Base-by-base conservation (phyloP, 2,113 vertebrate species). In the Tichodroma muraria region DNA sequence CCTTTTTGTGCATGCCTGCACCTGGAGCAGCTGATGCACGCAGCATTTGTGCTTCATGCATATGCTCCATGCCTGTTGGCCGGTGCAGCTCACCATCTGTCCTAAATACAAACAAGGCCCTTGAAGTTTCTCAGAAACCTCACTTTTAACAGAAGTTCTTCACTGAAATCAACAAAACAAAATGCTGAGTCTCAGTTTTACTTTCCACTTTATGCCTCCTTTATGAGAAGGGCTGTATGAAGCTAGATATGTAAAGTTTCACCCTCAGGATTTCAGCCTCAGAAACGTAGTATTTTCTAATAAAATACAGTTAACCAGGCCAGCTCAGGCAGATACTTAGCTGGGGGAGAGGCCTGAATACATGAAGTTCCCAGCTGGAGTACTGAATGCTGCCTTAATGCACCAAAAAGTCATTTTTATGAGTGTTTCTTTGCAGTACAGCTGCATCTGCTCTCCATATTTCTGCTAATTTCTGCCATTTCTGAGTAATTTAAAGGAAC, bases 361-460 rank as follows among this genome's bases (percentile, higher is more conserved):
- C 77, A 54, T 31, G 11, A 47, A 66, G 56, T 70, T 90, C 92
- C 88, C 95, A 96, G 59, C 66, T 72, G 71, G 65, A 80, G n/a
- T 27, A 85, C 71, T 69, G 89, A 91, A 50, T 27, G 47, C 35
- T 93, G 88, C 76, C 82, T 92, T 88, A 80, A 86, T 4, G 4
- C 79, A 90, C 35, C 69, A 84, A 88, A 45, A 93, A 92, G 53
- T 88, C 9, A 70, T 89, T 95, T 97, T 94, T 79, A 94, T 88
- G 76, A 96, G 89, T 0, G 0, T 91, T 95, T 64, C 47, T 86
- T 89, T 81, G 61, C 94, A 72, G 65, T 76, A 69, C 85, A 91
- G 82, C 93, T 95, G 95, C 97, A 97, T 96, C 94, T 97, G 94
- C 91, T 91, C 90, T 81, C 85, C 95, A 96, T 72, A 94, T 96